Evolutionary conservation across 2,888 invertebrate genomes (phyloP).

Genomic region (Lasioglossum malachurum): DNA sequence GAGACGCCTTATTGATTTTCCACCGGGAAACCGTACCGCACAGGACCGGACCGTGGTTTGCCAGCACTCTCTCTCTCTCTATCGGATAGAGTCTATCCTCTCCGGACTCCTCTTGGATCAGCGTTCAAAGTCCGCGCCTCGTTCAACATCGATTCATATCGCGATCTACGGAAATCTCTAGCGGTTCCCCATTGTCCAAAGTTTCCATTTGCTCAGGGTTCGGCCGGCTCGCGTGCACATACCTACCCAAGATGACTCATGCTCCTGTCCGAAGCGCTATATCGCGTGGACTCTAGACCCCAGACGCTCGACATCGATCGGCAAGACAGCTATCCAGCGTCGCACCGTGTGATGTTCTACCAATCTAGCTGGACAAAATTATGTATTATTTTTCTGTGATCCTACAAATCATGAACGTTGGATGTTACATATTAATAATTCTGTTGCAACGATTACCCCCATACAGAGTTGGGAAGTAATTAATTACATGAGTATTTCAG

Average conservation of each 20-base stretch:
- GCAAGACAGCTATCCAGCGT: background rate
- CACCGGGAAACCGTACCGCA: conserved; percentile 31
- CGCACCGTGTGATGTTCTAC: background rate
- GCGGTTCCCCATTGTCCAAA: background rate
- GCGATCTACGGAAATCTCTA: background rate
- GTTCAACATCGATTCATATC: background rate
- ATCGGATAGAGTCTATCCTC: background rate
- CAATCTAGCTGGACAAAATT: background rate
- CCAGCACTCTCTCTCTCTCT: background rate
- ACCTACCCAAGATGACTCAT: background rate
- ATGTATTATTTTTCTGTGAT: background rate
- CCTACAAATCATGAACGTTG: too few species aligned
- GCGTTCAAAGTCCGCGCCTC: background rate
- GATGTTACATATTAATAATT: too few species aligned
- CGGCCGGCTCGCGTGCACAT: background rate
- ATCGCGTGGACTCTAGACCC: background rate
- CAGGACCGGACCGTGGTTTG: conserved; percentile 19
- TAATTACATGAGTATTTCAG: too few species aligned
- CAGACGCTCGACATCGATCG: conserved; percentile 20
- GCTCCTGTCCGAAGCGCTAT: background rate
- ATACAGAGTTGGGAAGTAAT: too few species aligned
- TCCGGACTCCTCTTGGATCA: background rate
- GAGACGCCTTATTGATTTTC: conserved; percentile 59
- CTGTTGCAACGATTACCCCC: too few species aligned
- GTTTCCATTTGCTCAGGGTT: background rate